phyloP scores from a whole-genome alignment of 2,888 invertebrate genomes.

The Drosophila barbarae region DNA sequence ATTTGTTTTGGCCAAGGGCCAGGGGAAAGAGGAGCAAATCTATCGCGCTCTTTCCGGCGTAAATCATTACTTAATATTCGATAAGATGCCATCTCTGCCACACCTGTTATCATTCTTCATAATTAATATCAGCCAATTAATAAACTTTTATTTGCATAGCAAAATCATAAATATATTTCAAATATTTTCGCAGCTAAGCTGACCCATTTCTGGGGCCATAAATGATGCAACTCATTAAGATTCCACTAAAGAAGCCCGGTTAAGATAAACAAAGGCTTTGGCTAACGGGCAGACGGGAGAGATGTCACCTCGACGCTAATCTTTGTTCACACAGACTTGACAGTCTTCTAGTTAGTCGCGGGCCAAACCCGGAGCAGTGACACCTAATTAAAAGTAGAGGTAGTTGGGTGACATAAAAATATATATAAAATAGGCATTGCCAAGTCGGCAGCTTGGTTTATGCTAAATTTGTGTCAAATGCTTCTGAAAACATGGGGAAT shows the following conservation, averaged over 20 bases:
- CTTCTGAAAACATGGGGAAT: neutral
- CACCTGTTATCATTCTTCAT: neutral
- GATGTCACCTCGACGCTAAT: conserved; percentile 61
- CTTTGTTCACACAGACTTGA: conserved; percentile 53
- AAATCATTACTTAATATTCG: neutral
- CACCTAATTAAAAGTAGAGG: conserved; percentile 53
- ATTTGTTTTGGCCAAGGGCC: too few species aligned
- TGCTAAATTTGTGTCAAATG: conserved; percentile 19
- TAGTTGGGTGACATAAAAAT: conserved; percentile 14
- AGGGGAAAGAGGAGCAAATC: too few species aligned
- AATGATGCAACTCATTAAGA: conserved; percentile 59
- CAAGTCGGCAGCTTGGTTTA: conserved; percentile 6
- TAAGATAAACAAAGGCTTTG: conserved; percentile 48
- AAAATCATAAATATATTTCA: conserved; percentile 2
- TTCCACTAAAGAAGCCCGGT: conserved; percentile 8
- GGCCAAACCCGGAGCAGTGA: conserved; percentile 26
- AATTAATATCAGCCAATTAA: neutral
- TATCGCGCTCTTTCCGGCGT: too few species aligned
- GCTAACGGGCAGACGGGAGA: conserved; percentile 56
- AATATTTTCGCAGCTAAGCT: conserved; percentile 1
- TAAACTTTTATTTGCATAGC: conserved; percentile 1
- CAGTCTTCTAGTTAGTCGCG: conserved; percentile 37
- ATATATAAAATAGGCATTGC: conserved; percentile 13
- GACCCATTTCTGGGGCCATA: conserved; percentile 44
- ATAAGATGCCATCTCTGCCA: neutral